These are phyloP conservation scores for Acronicta psi DNA, from an alignment of 2,888 invertebrate genomes.

Conservation along the genomic window DNA sequence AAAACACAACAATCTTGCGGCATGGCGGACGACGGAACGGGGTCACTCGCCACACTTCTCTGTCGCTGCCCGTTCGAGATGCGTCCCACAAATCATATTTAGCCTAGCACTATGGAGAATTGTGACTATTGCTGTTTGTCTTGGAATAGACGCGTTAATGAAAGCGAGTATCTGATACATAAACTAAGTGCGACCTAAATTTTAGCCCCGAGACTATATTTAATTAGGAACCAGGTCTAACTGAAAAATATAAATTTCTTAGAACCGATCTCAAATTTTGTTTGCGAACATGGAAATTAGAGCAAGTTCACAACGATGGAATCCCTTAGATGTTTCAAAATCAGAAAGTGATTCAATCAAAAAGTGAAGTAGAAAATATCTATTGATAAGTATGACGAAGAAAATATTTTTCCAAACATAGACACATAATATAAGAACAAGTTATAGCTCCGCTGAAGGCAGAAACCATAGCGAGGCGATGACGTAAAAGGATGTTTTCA, in stretches of 20 bases:
- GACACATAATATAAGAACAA: constrained; percentile 56
- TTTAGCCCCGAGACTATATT: constrained; percentile 37
- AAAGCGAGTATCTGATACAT: constrained; percentile 73
- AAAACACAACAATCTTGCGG: constrained; percentile 58
- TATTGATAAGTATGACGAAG: constrained; percentile 29
- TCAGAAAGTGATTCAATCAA: no score
- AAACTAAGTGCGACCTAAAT: constrained; percentile 69
- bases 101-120: constrained; percentile 77
- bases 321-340: background rate
- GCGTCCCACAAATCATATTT: constrained; percentile 85
- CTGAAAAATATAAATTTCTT: constrained; percentile 16
- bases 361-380: background rate
- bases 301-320: background rate
- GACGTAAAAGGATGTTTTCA: constrained; percentile 89
- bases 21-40: constrained; percentile 69
- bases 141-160: constrained; percentile 78
- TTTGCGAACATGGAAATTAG: constrained; percentile 1
- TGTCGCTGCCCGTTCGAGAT: constrained; percentile 73
- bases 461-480: constrained; percentile 81
- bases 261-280: constrained; percentile 7
- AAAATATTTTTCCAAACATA: constrained; percentile 61
- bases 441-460: constrained; percentile 66
- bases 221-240: constrained; percentile 38
- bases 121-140: constrained; percentile 79
- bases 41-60: constrained; percentile 75